Evolutionary conservation across 2,888 invertebrate species (phyloP).

Genomic region (Hypselothyrea guttata): DNA sequence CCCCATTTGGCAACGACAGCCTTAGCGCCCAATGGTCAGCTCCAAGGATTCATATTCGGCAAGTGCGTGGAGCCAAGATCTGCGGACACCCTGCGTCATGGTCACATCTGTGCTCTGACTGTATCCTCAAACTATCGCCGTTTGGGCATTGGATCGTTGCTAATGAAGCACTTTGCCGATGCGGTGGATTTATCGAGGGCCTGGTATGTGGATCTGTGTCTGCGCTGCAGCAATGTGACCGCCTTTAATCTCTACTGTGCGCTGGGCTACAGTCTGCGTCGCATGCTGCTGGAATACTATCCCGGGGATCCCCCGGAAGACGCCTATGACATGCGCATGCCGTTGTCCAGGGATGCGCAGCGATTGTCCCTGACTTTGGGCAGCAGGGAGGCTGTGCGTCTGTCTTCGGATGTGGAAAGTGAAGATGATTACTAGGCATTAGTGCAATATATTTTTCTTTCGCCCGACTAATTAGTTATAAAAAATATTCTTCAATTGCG

Average conservation of each 20-base stretch:
- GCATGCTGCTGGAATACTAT: slow-evolving; percentile 46
- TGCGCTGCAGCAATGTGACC: slow-evolving; percentile 49
- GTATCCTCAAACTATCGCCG: slow-evolving; percentile 45
- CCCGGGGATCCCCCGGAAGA: slow-evolving; percentile 46
- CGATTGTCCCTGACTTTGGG: slow-evolving; percentile 1
- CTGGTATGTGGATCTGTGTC: slow-evolving; percentile 42
- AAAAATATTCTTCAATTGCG: slow-evolving; percentile 51
- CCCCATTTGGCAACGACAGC: slow-evolving; percentile 51
- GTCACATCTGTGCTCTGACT: slow-evolving; percentile 52
- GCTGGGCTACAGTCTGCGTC: slow-evolving; percentile 39
- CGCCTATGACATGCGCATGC: slow-evolving; percentile 58
- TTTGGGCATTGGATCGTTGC: slow-evolving; percentile 50
- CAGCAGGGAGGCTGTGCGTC: slow-evolving; percentile 22
- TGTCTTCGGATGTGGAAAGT: slow-evolving; percentile 37
- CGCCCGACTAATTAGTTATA: slow-evolving; percentile 48
- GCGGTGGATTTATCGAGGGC: slow-evolving; percentile 21
- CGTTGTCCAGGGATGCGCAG: slow-evolving; percentile 21
- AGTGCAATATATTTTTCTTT: neutral
- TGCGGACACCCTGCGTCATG: slow-evolving; percentile 20
- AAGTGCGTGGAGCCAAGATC: slow-evolving; percentile 31
- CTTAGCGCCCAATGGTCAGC: slow-evolving; percentile 18
- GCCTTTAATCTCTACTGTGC: slow-evolving; percentile 41
- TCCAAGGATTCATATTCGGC: slow-evolving; percentile 56
- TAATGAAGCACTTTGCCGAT: slow-evolving; percentile 45
- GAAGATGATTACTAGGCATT: slow-evolving; percentile 28